Evolutionary conservation across 2,888 invertebrate genomes (phyloP).

Genomic region (Crepidodera aurea): DNA sequence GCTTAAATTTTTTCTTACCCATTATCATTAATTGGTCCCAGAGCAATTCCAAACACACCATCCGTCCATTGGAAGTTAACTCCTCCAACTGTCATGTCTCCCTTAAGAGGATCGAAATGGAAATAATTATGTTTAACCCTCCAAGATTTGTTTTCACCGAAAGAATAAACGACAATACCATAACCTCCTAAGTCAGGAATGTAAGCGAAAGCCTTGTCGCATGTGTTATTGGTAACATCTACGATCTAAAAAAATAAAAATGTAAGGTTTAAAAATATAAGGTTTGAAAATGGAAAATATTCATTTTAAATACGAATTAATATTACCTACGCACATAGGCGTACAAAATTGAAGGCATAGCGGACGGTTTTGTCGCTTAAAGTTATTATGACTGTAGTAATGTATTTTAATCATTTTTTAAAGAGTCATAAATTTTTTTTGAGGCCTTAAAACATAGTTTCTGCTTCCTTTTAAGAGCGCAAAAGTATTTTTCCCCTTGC

Average conservation of each 20-base stretch:
- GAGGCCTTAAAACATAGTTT: too few relatives aligned
- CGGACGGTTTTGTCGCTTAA: too few relatives aligned
- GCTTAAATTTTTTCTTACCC: slow-evolving; percentile 51
- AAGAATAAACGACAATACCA: slow-evolving; percentile 79
- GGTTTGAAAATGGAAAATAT: too few relatives aligned
- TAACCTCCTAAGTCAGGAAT: slow-evolving; percentile 80
- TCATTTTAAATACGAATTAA: too few relatives aligned
- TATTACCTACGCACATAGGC: too few relatives aligned
- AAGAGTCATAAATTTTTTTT: too few relatives aligned
- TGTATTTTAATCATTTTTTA: too few relatives aligned
- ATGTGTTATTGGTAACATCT: slow-evolving; percentile 73
- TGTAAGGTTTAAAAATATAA: background rate
- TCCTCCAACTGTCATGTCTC: slow-evolving; percentile 79
- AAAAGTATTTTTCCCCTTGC: too few relatives aligned
- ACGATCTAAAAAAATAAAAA: slow-evolving; percentile 66
- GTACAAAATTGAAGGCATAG: too few relatives aligned
- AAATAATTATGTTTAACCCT: slow-evolving; percentile 83
- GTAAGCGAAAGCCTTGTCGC: slow-evolving; percentile 80
- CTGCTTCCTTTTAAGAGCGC: too few relatives aligned
- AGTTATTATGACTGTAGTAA: too few relatives aligned
- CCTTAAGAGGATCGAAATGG: slow-evolving; percentile 81
- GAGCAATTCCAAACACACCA: slow-evolving; percentile 79
- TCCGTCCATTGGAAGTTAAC: slow-evolving; percentile 88
- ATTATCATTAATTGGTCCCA: slow-evolving; percentile 59
- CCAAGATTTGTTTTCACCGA: slow-evolving; percentile 79